These are phyloP conservation scores for Alviniconcha marisindica DNA, from an alignment of 1,140 invertebrate species.

Conservation along the genomic window DNA sequence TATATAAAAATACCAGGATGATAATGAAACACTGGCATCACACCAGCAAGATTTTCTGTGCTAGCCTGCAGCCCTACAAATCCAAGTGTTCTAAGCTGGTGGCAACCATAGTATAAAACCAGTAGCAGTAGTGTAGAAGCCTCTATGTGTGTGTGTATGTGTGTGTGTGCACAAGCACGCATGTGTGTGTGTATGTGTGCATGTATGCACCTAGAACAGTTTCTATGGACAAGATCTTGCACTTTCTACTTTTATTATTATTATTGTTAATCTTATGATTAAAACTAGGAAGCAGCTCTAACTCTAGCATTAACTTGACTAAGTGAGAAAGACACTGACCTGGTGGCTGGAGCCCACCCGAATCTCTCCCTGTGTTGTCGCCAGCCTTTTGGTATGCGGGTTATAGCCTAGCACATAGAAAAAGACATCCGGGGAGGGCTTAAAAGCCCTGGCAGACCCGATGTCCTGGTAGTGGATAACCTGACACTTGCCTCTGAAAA, in stretches of 20 bases:
- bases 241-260: background rate
- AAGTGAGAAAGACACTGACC: slow-evolving; percentile 80
- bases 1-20: too few relatives aligned
- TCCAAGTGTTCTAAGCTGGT: too few relatives aligned
- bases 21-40: too few relatives aligned
- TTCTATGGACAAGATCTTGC: too few relatives aligned
- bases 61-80: too few relatives aligned
- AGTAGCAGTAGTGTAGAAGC: too few relatives aligned
- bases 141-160: too few relatives aligned
- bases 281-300: background rate
- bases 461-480: slow-evolving; percentile 79
- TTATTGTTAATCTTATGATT: background rate
- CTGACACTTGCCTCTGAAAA: slow-evolving; percentile 78
- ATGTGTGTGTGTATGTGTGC: too few relatives aligned
- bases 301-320: background rate
- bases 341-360: slow-evolving; percentile 95
- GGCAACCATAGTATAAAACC: too few relatives aligned
- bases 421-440: slow-evolving; percentile 74
- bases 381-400: slow-evolving; percentile 82
- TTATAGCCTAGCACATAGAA: slow-evolving; percentile 81
- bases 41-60: too few relatives aligned
- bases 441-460: slow-evolving; percentile 73
- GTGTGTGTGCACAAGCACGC: too few relatives aligned
- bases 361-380: slow-evolving; percentile 94
- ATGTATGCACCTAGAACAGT: too few relatives aligned